Conservation (phyloP, 1,140 invertebrate genomes). For the Cyrtorhinus lividipennis region DNA sequence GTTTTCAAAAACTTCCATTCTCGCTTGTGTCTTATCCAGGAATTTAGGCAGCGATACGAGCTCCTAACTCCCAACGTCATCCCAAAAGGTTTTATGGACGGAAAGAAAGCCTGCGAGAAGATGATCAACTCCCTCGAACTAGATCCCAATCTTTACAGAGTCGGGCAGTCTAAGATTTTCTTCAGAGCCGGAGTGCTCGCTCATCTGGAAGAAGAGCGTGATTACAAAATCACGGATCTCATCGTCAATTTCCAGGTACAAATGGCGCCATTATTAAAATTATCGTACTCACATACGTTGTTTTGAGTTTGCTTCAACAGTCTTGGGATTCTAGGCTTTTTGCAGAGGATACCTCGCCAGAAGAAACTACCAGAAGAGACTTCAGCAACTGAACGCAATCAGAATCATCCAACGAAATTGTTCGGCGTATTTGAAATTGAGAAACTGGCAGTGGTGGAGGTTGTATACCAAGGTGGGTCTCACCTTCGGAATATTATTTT, state of each 20-base stretch:
- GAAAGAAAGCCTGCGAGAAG: constrained; percentile 97
- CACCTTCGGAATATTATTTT: too few species aligned
- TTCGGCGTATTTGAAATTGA: constrained; percentile 90
- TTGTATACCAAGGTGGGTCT: constrained; percentile 73
- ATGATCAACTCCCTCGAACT: constrained; percentile 95
- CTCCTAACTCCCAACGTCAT: constrained; percentile 96
- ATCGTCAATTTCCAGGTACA: constrained; percentile 95
- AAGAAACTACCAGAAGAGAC: constrained; percentile 88
- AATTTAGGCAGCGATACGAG: constrained; percentile 82
- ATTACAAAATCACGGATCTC: constrained; percentile 96
- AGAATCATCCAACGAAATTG: constrained; percentile 98
- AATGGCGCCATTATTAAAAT: too few species aligned
- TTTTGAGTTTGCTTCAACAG: too few species aligned
- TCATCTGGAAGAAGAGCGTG: constrained; percentile 95
- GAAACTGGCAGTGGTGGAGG: constrained; percentile 99
- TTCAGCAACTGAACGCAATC: constrained; percentile 97
- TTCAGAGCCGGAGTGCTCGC: constrained; percentile 96
- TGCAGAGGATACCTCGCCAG: constrained; percentile 90
- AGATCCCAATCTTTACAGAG: constrained; percentile 89
- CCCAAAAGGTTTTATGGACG: constrained; percentile 99
- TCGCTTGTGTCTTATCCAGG: too few species aligned
- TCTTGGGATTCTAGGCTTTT: constrained; percentile 55
- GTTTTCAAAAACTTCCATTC: too few species aligned
- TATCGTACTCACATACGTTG: too few species aligned
- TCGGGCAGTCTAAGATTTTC: constrained; percentile 97